These are phyloP conservation scores for Romanogobio albipinnatus DNA, from an alignment of 2,113 vertebrate genomes.

Conservation along the genomic window DNA sequence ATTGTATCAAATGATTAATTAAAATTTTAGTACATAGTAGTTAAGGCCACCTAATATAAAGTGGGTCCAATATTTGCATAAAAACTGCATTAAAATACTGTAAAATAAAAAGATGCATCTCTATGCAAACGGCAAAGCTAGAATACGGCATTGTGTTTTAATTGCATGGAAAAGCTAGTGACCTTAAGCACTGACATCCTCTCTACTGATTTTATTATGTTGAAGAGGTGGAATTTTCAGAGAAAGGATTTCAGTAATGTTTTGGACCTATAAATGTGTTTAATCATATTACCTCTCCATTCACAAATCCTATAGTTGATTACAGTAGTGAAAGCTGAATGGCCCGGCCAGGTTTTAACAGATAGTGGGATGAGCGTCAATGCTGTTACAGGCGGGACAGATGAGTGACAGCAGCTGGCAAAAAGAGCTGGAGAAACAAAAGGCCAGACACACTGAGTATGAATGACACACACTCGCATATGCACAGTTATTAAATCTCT, in stretches of 20 bases:
- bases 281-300: conserved; percentile 56
- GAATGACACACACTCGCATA: not conserved
- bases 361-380: conserved; percentile 20
- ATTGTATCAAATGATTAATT: too few relatives aligned
- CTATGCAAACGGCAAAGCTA: not conserved
- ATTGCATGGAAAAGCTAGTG: conserved; percentile 1
- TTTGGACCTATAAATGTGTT: conserved; percentile 33
- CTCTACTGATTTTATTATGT: conserved; percentile 35
- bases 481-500: not conserved
- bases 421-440: conserved; percentile 4
- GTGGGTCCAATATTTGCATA: too few relatives aligned
- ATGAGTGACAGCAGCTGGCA: conserved; percentile 37
- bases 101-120: not conserved
- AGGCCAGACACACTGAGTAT: not conserved
- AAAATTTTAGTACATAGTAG: too few relatives aligned
- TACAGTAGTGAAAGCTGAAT: conserved; percentile 40
- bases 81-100: not conserved
- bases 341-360: conserved; percentile 26
- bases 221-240: conserved; percentile 27
- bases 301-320: conserved; percentile 54
- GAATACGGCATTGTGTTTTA: not conserved
- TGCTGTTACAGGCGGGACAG: not conserved
- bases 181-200: conserved; percentile 35
- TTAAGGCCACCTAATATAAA: too few relatives aligned
- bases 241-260: conserved; percentile 49